Base-by-base conservation (phyloP, 2,113 vertebrate genomes). In the Pipra filicauda region DNA sequence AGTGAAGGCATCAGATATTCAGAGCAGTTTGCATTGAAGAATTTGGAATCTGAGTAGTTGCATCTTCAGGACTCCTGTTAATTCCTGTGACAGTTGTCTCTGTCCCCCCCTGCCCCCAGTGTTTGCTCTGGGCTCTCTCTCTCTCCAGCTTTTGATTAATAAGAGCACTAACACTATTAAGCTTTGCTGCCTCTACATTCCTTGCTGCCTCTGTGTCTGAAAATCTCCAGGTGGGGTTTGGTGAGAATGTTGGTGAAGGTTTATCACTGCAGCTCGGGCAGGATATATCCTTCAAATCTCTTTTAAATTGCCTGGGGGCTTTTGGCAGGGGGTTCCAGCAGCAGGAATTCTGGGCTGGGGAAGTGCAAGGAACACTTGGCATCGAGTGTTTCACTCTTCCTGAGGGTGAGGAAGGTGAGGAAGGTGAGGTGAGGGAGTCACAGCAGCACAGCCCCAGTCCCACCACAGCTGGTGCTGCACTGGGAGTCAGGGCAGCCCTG, bases 1-100 rank as follows among this genome's bases (percentile, higher is more conserved):
- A 64, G 33, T 21, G 70, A 33, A 82, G 81, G 49, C 41, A 28
- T 19, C 6, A 5, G 49, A 27, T 28, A 3, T 1, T 59, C 65
- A 79, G 91, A 51, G 30, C 61, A 37, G 67, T 94, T 94, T 97
- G 92, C 79, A 20, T 22, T 96, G 94, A 51, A 91, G 75, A 79
- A 71, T 89, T 86, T 95, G 91, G 84, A 87, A 85, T 93, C 31
- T 33, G 92, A 94, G 66, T 64, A 12, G 85, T 44, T 94, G 92
- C 76, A 73, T 87, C 46, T 57, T n/a, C 57, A 43, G 89, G 82
- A 84, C 22, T 69, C 17, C 2, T 27, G 20, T 8, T 67, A 39
- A 59, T 91, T 93, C 73, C 87, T 67, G 3, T 72, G 57, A 6
- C 54, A 26, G 3, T 84, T 73, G 58, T 58, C 48, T 73, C 30